Evolutionary conservation across 2,113 vertebrate genomes (phyloP).

Genomic region (Hippocampus barbouri): DNA sequence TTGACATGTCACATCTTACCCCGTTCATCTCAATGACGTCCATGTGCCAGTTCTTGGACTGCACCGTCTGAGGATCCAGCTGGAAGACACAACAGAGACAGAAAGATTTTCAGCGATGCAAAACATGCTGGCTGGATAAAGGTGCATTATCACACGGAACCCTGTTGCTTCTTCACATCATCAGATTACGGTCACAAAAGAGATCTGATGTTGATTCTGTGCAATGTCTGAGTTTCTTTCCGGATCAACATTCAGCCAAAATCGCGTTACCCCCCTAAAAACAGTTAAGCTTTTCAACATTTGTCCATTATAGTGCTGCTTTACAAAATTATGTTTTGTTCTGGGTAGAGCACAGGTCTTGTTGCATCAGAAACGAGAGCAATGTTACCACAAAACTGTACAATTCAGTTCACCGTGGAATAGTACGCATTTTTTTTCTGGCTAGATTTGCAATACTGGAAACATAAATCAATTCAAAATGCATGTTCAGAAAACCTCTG

Average conservation of each 20-base stretch:
- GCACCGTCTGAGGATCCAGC: conserved; percentile 93
- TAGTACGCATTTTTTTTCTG: too few relatives aligned
- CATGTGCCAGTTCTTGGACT: conserved; percentile 98
- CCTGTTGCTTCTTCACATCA: neutral
- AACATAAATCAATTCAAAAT: neutral
- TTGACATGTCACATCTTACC: conserved; percentile 69
- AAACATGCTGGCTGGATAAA: conserved; percentile 17
- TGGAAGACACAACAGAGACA: conserved; percentile 65
- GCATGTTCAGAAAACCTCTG: neutral
- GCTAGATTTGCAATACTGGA: too few relatives aligned
- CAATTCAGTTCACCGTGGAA: neutral
- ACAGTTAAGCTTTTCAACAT: too few relatives aligned
- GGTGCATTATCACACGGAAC: neutral
- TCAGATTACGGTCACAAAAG: neutral
- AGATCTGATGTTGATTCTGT: neutral
- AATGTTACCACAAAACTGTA: neutral
- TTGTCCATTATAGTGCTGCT: too few relatives aligned
- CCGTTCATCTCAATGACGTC: conserved; percentile 99
- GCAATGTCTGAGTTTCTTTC: neutral
- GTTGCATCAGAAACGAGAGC: neutral
- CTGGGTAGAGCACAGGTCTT: too few relatives aligned
- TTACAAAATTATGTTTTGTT: too few relatives aligned
- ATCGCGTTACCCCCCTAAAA: neutral
- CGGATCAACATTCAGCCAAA: neutral
- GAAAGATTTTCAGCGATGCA: neutral